Conservation (phyloP, 1,140 invertebrate genomes). For the Hermetia illucens region DNA sequence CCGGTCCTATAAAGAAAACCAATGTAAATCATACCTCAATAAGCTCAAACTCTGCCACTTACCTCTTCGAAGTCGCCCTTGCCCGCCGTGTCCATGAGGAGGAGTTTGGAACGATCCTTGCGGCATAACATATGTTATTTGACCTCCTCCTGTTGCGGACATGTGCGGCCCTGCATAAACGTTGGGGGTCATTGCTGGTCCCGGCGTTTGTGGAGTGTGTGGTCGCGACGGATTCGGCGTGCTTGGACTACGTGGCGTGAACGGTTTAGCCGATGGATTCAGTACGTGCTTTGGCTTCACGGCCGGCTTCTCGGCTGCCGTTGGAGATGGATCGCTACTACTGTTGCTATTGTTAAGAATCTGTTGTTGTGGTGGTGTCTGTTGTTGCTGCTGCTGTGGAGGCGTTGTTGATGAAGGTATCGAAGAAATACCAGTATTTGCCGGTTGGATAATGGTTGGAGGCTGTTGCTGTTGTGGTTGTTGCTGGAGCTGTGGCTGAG, state of each 20-base stretch:
- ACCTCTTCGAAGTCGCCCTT: slow-evolving; percentile 19
- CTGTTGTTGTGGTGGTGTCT: slow-evolving; percentile 15
- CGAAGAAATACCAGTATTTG: too few relatives aligned
- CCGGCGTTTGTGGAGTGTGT: slow-evolving; percentile 74
- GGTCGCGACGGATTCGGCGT: slow-evolving; percentile 48
- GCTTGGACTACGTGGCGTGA: slow-evolving; percentile 60
- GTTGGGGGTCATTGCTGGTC: slow-evolving; percentile 28
- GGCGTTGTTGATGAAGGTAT: slow-evolving; percentile 16
- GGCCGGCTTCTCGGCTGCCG: slow-evolving; percentile 2
- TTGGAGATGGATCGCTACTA: slow-evolving; percentile 13
- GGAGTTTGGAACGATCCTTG: slow-evolving; percentile 36
- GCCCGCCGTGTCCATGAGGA: slow-evolving; percentile 31
- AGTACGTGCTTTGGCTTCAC: slow-evolving; percentile 29
- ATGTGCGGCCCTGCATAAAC: slow-evolving; percentile 21
- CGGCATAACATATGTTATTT: slow-evolving; percentile 34
- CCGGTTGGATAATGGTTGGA: slow-evolving; percentile 19
- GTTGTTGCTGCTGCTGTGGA: slow-evolving; percentile 18
- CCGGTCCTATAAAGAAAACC: background rate
- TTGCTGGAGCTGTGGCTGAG: slow-evolving; percentile 12
- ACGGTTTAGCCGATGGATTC: slow-evolving; percentile 73
- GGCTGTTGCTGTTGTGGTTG: slow-evolving; percentile 27
- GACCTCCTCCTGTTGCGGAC: slow-evolving; percentile 9
- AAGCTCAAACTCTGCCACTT: background rate
- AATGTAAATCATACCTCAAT: background rate
- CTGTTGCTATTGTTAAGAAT: slow-evolving; percentile 12